phyloP scores from a whole-genome alignment of 2,797 vertebrate species.

The Lacerta bilineata region DNA sequence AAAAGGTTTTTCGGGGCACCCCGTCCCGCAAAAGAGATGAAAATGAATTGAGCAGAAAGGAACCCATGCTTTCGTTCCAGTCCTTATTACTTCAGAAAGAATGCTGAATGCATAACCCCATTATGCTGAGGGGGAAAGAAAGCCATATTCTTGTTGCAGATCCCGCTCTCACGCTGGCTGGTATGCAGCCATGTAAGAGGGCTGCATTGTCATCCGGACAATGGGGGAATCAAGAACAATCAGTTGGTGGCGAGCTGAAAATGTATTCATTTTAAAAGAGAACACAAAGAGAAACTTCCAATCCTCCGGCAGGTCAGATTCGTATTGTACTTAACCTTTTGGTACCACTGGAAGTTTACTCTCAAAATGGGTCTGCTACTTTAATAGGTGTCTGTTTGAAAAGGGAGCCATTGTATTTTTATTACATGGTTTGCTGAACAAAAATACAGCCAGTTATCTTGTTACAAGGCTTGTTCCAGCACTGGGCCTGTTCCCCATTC shows the following conservation, averaged over 20 bases:
- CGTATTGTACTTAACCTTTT: constrained; percentile 19
- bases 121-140: constrained; percentile 39
- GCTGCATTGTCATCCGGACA: constrained; percentile 27
- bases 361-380: constrained; percentile 33
- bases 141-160: constrained; percentile 35
- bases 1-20: constrained; percentile 27
- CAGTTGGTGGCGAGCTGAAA: background rate
- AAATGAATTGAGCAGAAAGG: constrained; percentile 37
- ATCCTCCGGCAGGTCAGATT: constrained; percentile 31
- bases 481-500: constrained; percentile 29
- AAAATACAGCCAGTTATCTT: constrained; percentile 16
- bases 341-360: constrained; percentile 47
- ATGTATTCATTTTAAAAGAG: background rate
- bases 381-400: constrained; percentile 52
- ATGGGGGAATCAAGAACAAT: constrained; percentile 6
- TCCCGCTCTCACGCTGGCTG: background rate
- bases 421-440: constrained; percentile 29
- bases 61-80: background rate
- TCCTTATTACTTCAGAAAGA: background rate
- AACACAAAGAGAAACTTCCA: background rate
- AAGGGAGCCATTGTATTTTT: constrained; percentile 49
- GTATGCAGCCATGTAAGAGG: constrained; percentile 36
- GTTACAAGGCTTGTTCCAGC: constrained; percentile 27
- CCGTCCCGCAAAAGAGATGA: constrained; percentile 30
- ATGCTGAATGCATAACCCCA: constrained; percentile 21